Evolutionary conservation across 1,140 invertebrate genomes (phyloP).

Genomic region (Calosoma granatense): DNA sequence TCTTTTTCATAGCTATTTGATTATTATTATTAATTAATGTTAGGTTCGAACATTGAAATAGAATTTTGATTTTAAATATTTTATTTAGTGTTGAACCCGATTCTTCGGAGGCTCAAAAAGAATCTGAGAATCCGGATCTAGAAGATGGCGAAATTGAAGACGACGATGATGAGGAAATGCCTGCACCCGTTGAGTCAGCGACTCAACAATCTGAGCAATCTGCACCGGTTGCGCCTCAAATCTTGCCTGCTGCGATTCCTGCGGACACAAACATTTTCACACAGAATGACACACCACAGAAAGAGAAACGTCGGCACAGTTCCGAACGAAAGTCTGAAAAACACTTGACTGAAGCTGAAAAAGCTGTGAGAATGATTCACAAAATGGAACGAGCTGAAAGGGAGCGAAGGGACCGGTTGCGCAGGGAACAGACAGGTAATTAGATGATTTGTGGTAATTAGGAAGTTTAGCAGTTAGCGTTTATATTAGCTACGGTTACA

Average conservation of each 20-base stretch:
- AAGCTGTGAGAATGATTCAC: slow-evolving; percentile 30
- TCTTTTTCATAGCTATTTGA: too few relatives aligned
- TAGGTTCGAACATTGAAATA: too few relatives aligned
- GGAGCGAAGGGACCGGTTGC: slow-evolving; percentile 26
- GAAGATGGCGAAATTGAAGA: slow-evolving; percentile 52
- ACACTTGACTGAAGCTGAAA: slow-evolving; percentile 33
- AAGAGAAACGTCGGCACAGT: not conserved
- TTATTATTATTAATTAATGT: too few relatives aligned
- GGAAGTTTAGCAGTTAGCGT: too few relatives aligned
- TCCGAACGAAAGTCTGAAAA: slow-evolving; percentile 13
- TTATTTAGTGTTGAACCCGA: too few relatives aligned
- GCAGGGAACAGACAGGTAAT: slow-evolving; percentile 21
- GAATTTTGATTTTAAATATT: too few relatives aligned
- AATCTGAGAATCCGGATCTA: slow-evolving; percentile 32
- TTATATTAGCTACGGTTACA: too few relatives aligned
- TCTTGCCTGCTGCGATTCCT: slow-evolving; percentile 25
- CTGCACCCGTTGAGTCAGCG: slow-evolving; percentile 3
- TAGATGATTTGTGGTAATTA: too few relatives aligned
- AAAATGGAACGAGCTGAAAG: slow-evolving; percentile 29
- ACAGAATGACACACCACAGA: slow-evolving; percentile 23
- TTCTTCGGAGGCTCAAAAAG: slow-evolving; percentile 12
- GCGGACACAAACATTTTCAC: slow-evolving; percentile 28
- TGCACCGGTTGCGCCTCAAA: slow-evolving; percentile 22
- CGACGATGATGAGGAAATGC: slow-evolving; percentile 42
- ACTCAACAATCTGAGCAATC: slow-evolving; percentile 10